phyloP scores from a whole-genome alignment of 1,140 invertebrate species.

The Sminthurinus signatus region DNA sequence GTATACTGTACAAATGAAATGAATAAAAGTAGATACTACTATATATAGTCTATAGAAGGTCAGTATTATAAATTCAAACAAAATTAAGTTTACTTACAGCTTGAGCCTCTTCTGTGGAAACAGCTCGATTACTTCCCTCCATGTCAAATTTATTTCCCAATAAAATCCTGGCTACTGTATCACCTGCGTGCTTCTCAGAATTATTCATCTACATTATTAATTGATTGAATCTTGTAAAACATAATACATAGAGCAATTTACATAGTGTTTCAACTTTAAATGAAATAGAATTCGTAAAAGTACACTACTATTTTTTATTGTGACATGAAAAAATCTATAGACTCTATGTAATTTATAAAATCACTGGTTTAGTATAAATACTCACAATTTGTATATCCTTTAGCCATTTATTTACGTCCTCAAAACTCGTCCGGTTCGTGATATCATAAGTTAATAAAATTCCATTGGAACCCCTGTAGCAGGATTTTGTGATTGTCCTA shows the following conservation, averaged over 20 bases:
- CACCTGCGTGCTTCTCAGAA: background rate
- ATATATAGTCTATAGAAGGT: no score
- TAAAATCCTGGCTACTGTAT: background rate
- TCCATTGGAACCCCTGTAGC: constrained; percentile 62
- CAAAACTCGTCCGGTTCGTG: constrained; percentile 53
- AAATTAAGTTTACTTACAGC: constrained; percentile 6
- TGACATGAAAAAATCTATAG: no score
- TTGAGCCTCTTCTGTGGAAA: constrained; percentile 1
- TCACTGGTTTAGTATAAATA: background rate
- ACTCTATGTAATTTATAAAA: no score
- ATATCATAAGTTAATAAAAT: constrained; percentile 57
- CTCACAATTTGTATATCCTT: constrained; percentile 11
- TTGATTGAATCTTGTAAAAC: no score
- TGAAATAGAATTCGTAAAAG: no score
- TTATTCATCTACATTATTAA: no score
- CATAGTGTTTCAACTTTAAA: no score
- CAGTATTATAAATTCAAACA: no score
- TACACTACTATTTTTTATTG: no score
- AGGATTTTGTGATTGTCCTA: constrained; percentile 62
- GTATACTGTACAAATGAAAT: no score
- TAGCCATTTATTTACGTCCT: constrained; percentile 60
- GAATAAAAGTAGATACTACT: no score
- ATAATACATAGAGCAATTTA: no score
- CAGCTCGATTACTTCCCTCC: background rate
- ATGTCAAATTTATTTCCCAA: constrained; percentile 21